Conservation (phyloP, 2,113 vertebrate species). For the Heterochromis multidens region DNA sequence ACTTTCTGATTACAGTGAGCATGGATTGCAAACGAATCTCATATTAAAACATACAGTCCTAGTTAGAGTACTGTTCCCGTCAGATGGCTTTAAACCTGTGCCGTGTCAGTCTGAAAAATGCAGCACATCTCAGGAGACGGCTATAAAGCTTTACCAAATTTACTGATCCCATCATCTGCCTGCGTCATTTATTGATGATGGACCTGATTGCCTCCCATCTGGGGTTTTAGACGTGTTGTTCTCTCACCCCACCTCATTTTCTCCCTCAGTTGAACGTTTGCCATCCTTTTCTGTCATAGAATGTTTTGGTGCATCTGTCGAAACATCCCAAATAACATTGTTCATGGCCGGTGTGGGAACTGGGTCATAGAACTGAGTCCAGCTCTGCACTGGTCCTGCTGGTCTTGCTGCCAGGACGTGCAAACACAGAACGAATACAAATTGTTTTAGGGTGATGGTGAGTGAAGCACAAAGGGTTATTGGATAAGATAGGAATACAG, state of each 20-base stretch:
- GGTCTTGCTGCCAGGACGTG: background rate
- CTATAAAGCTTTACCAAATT: constrained; percentile 1
- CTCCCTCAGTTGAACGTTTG: constrained; percentile 29
- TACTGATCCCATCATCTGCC: constrained; percentile 14
- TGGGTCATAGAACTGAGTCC: constrained; percentile 44
- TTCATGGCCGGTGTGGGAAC: constrained; percentile 50
- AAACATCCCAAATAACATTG: constrained; percentile 7
- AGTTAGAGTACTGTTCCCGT: background rate
- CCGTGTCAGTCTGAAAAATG: constrained; percentile 4
- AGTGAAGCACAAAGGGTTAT: background rate
- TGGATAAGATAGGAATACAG: background rate
- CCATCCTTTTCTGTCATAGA: constrained; percentile 36
- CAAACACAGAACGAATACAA: constrained; percentile 2
- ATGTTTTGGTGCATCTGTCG: constrained; percentile 59
- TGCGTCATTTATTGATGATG: background rate
- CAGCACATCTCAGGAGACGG: background rate
- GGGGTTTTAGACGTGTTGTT: constrained; percentile 10
- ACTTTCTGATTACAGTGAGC: background rate
- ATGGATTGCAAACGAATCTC: background rate
- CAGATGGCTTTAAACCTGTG: background rate
- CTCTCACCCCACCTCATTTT: background rate
- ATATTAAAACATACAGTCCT: background rate
- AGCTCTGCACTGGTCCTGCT: constrained; percentile 14
- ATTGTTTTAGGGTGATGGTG: background rate
- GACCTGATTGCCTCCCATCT: background rate